Conservation (phyloP, 2,113 vertebrate genomes). For the Nannospalax galili region DNA sequence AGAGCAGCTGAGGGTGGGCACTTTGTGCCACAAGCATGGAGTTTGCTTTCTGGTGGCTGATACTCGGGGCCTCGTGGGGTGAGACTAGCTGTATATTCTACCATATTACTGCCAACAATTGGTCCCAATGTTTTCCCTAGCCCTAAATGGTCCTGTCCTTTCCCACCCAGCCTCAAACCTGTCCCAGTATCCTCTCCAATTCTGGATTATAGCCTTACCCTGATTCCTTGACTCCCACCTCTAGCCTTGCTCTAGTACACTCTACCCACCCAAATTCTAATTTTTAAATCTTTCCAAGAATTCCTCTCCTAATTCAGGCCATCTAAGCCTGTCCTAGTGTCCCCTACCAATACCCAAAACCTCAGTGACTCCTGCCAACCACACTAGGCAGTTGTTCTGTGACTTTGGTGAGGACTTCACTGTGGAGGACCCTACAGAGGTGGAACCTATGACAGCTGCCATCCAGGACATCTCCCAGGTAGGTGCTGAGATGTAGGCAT, state of each 20-base stretch:
- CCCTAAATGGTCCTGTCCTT: not conserved
- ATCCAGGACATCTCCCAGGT: conserved; percentile 91
- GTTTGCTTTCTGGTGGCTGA: conserved; percentile 91
- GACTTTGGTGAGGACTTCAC: conserved; percentile 92
- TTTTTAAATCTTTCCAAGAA: not conserved
- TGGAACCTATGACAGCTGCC: conserved; percentile 76
- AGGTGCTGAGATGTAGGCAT: not conserved
- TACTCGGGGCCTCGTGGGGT: conserved; percentile 93
- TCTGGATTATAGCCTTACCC: not conserved
- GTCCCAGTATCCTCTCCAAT: not conserved
- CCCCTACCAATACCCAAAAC: not conserved
- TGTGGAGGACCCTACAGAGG: conserved; percentile 86
- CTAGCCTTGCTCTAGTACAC: not conserved
- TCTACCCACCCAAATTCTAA: not conserved
- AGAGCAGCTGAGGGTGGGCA: conserved; percentile 89
- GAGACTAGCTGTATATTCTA: conserved; percentile 38
- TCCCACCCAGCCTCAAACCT: not conserved
- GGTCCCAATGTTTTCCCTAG: not conserved
- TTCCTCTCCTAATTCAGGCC: not conserved
- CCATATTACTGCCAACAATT: not conserved
- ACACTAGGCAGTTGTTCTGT: conserved; percentile 93
- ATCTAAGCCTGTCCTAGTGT: not conserved
- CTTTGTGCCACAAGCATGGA: conserved; percentile 86
- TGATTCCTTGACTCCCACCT: not conserved
- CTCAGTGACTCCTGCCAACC: not conserved